Evolutionary conservation across 35 echinoderm and acorn worm genomes (phyloP).

Genomic region (Diadema setosum): DNA sequence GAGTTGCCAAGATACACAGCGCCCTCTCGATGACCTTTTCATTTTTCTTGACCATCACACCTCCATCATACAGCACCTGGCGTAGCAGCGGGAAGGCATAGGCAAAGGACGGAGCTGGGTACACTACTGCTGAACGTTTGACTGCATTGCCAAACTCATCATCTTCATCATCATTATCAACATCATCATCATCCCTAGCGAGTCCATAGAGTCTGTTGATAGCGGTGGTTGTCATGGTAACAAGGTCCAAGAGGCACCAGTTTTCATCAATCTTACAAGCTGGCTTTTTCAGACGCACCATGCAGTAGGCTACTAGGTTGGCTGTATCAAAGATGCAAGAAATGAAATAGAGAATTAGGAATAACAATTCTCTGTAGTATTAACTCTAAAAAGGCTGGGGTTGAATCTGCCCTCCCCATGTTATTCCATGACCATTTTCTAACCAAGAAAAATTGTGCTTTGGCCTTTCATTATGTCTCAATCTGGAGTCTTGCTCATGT

Average conservation of each 20-base stretch:
- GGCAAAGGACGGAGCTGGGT: slow-evolving; percentile 62
- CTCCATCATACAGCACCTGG: slow-evolving; percentile 55
- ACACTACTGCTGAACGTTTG: neutral
- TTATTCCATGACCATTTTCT: too few species aligned
- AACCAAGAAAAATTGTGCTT: too few species aligned
- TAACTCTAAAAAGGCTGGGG: too few species aligned
- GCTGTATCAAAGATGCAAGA: too few species aligned
- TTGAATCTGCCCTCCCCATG: too few species aligned
- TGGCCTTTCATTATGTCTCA: too few species aligned
- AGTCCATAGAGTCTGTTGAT: slow-evolving; percentile 35
- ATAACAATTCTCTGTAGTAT: too few species aligned
- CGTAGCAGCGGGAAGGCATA: slow-evolving; percentile 74
- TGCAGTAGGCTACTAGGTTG: slow-evolving; percentile 69
- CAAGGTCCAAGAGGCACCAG: slow-evolving; percentile 60
- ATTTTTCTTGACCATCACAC: slow-evolving; percentile 50
- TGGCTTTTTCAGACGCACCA: slow-evolving; percentile 55
- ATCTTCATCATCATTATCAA: slow-evolving; percentile 2
- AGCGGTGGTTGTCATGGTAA: slow-evolving; percentile 30
- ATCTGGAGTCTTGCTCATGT: too few species aligned
- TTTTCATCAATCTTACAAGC: slow-evolving; percentile 12
- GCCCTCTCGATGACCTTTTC: slow-evolving; percentile 54
- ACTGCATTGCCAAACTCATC: neutral
- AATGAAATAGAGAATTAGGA: too few species aligned
- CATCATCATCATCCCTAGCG: neutral
- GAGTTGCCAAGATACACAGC: slow-evolving; percentile 60